These are phyloP conservation scores for Huso huso DNA, from an alignment of 2,797 vertebrate species.

Conservation along the genomic window DNA sequence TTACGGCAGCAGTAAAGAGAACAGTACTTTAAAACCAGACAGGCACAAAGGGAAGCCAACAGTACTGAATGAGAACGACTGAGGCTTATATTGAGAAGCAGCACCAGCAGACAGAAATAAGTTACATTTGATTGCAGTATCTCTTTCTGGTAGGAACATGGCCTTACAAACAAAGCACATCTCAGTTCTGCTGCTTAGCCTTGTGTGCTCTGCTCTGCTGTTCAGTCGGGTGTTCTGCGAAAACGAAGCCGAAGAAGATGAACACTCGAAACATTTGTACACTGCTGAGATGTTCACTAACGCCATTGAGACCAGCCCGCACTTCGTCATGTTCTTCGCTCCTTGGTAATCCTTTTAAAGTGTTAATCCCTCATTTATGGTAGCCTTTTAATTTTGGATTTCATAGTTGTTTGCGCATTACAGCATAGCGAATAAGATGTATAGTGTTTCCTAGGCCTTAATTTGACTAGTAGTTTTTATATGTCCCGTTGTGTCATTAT, in stretches of 20 bases:
- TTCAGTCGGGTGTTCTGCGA: constrained; percentile 42
- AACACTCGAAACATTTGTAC: constrained; percentile 81
- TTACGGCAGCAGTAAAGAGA: constrained; percentile 12
- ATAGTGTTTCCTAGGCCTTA: no score
- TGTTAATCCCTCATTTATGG: no score
- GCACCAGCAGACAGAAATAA: background rate
- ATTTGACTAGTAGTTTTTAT: no score
- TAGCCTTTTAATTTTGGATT: no score
- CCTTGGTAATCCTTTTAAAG: constrained; percentile 70
- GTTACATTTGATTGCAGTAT: constrained; percentile 9
- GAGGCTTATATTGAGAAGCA: no score
- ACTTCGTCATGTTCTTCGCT: constrained; percentile 98
- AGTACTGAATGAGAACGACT: constrained; percentile 1
- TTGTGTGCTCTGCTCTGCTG: constrained; percentile 46
- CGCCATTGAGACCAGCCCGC: constrained; percentile 73
- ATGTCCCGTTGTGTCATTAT: no score
- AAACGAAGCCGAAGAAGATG: constrained; percentile 52
- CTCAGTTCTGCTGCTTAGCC: constrained; percentile 30
- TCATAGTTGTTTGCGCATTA: no score
- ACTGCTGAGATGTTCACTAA: constrained; percentile 83
- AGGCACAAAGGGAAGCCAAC: constrained; percentile 6
- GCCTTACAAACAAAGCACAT: constrained; percentile 34
- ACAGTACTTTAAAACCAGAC: no score
- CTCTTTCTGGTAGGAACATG: constrained; percentile 36
- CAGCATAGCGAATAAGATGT: no score